phyloP scores from a whole-genome alignment of 53 echinoderm and acorn worm species.

The Holothuria scabra region DNA sequence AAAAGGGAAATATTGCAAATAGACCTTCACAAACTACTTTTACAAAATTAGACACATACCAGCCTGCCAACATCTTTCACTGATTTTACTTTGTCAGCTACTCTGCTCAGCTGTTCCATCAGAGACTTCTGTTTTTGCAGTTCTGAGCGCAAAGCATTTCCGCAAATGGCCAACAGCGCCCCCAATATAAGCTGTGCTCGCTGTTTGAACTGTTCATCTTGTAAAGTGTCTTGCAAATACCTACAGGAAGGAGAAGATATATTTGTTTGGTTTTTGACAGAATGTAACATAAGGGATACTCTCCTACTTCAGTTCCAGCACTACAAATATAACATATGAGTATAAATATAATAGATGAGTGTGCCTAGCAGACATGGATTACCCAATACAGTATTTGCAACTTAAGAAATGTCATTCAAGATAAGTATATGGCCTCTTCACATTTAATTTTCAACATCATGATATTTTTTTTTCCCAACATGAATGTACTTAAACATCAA shows the following conservation, averaged over 20 bases:
- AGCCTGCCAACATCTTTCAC: conserved; percentile 85
- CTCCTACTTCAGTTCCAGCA: too few species aligned
- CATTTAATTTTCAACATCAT: neutral
- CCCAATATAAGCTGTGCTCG: conserved; percentile 90
- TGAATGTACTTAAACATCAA: neutral
- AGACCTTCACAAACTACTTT: neutral
- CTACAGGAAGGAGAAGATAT: conserved; percentile 33
- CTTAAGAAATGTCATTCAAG: too few species aligned
- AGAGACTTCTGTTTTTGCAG: conserved; percentile 86
- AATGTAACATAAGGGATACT: too few species aligned
- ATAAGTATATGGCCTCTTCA: too few species aligned
- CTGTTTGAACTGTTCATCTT: conserved; percentile 92
- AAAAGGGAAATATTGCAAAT: too few species aligned
- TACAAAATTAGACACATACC: conserved; percentile 51
- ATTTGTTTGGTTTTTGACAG: neutral
- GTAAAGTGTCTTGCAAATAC: conserved; percentile 89
- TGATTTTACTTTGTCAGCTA: conserved; percentile 85
- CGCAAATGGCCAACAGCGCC: conserved; percentile 82
- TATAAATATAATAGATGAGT: too few species aligned
- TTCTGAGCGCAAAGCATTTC: conserved; percentile 80
- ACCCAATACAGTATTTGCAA: too few species aligned
- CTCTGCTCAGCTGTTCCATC: conserved; percentile 72
- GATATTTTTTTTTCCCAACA: neutral
- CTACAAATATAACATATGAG: too few species aligned
- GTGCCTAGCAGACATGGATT: too few species aligned